These are phyloP conservation scores for Exephanes ischioxanthus DNA, from an alignment of 2,888 invertebrate genomes.

Conservation along the genomic window DNA sequence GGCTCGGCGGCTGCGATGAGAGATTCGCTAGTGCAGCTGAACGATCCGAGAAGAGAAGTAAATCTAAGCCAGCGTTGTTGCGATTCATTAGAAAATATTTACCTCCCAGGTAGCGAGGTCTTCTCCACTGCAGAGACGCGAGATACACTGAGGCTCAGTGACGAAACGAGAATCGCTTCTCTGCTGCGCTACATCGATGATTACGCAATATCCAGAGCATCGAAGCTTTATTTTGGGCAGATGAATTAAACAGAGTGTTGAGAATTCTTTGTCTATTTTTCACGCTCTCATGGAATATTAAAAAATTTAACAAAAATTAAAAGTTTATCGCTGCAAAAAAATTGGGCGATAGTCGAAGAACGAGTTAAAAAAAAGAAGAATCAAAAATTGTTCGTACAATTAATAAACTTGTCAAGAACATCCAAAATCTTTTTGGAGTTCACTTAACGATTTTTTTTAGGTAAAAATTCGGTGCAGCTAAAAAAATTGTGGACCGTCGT, in stretches of 20 bases:
- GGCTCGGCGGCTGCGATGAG: conserved; percentile 11
- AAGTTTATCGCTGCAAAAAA: background rate
- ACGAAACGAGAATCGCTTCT: conserved; percentile 51
- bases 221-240: background rate
- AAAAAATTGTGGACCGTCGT: too few species aligned
- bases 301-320: background rate
- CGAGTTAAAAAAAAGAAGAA: background rate
- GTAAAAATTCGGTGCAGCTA: too few species aligned
- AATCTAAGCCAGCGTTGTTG: conserved; percentile 42
- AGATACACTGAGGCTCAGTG: conserved; percentile 35
- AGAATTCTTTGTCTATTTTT: background rate
- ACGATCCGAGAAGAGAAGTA: conserved; percentile 57
- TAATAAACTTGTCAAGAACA: too few species aligned
- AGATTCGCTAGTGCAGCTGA: conserved; percentile 22
- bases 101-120: conserved; percentile 20
- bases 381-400: too few species aligned
- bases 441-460: too few species aligned
- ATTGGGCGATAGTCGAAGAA: background rate
- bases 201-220: conserved; percentile 47
- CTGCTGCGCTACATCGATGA: conserved; percentile 29
- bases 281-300: background rate
- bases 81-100: conserved; percentile 58
- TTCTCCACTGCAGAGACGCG: conserved; percentile 28
- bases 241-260: background rate
- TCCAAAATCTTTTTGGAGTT: too few species aligned